phyloP scores from a whole-genome alignment of 1,140 invertebrate species.

The Plodia interpunctella region DNA sequence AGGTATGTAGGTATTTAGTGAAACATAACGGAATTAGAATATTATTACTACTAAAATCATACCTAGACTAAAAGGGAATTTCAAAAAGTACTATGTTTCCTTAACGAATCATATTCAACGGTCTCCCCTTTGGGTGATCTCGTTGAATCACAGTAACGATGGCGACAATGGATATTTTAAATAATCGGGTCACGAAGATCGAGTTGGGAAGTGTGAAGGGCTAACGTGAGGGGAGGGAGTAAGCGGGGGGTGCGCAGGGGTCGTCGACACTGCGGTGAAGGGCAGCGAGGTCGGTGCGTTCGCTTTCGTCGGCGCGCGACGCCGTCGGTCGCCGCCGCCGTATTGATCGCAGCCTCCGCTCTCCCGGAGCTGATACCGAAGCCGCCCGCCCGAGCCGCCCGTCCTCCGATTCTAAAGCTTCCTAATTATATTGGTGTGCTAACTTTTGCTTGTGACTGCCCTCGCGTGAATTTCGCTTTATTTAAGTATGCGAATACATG shows the following conservation, averaged over 20 bases:
- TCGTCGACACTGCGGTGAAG: constrained; percentile 70
- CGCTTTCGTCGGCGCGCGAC: constrained; percentile 63
- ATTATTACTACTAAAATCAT: no score
- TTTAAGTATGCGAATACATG: no score
- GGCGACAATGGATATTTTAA: constrained; percentile 33
- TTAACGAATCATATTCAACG: neutral
- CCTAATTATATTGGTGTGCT: neutral
- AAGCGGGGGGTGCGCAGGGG: constrained; percentile 38
- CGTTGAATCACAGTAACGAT: constrained; percentile 9
- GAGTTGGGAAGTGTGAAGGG: constrained; percentile 37
- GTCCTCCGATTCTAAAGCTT: neutral
- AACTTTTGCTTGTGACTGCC: neutral
- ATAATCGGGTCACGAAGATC: constrained; percentile 64
- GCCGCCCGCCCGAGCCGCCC: constrained; percentile 8
- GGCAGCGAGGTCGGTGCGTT: constrained; percentile 69
- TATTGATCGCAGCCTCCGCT: constrained; percentile 62
- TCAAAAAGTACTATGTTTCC: neutral
- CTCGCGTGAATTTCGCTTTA: no score
- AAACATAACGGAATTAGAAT: no score
- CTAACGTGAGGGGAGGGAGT: constrained; percentile 25
- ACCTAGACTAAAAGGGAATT: no score
- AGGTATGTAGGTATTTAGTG: no score
- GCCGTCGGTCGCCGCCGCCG: constrained; percentile 29
- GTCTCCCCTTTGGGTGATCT: neutral
- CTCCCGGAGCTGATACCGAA: constrained; percentile 19